These are phyloP conservation scores for Rhadina sibilatrix DNA, from an alignment of 2,113 vertebrate genomes.

Conservation along the genomic window DNA sequence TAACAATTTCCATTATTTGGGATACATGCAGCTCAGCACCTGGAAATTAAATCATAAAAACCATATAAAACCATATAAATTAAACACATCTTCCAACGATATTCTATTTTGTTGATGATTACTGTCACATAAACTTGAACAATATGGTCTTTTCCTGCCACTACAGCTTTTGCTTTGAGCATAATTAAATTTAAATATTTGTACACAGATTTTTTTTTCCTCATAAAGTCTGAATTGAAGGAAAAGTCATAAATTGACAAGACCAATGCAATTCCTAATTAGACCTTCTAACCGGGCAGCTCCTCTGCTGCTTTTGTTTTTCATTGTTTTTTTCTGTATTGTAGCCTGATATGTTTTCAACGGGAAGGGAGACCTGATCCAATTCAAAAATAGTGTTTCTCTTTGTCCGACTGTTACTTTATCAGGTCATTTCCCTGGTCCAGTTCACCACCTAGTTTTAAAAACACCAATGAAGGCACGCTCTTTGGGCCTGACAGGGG, in stretches of 20 bases:
- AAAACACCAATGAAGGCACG: background rate
- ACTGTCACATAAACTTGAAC: background rate
- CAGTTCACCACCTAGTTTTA: background rate
- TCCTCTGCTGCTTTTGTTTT: background rate
- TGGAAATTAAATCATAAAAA: background rate
- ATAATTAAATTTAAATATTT: background rate
- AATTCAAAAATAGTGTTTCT: background rate
- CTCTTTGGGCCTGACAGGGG: background rate
- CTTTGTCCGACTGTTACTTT: background rate
- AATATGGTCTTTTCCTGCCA: background rate
- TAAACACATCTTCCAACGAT: background rate
- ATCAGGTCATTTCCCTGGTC: background rate
- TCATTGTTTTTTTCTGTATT: background rate
- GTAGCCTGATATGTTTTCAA: background rate
- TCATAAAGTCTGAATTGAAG: background rate
- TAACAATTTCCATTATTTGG: background rate
- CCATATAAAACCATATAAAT: background rate
- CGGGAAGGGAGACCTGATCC: background rate
- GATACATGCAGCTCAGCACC: background rate
- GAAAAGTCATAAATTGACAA: background rate
- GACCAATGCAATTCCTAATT: background rate
- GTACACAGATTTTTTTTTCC: background rate
- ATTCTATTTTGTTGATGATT: background rate
- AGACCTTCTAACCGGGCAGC: background rate
- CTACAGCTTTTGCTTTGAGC: background rate